Evolutionary conservation across 2,888 invertebrate species (phyloP), one percentile per base, ranked within the genome.

Genomic region (Caenorhabditis sp.): DNA sequence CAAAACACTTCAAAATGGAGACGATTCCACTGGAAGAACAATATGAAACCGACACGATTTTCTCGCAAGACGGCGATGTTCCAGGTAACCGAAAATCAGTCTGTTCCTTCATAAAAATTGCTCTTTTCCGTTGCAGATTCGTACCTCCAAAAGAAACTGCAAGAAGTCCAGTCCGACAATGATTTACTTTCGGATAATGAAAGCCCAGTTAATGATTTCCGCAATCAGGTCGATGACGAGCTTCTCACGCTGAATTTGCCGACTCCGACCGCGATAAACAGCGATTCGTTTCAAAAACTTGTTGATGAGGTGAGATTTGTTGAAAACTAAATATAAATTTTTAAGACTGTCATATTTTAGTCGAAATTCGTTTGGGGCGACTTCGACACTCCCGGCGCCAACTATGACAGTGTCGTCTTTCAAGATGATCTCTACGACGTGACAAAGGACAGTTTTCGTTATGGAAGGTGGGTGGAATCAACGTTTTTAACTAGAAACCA

Each of bases 391-490:
- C n/a, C 7, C 27, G 26, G 11, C n/a, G 17, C 4, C 5, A 22
- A 32, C 20, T 13, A 62, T 27, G 46, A 65, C 26, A 17, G 39
- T 11, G 26, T 55, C 1, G 55, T 48, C 4, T 56, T 63, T 20
- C 37, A 45, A 52, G 52, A 65, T 11, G 59, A 59, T n/a, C 35
- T 20, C 1, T 75, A 75, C 30, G 68, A 75, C 39, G 27, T 75
- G 5, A 11, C 41, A 8, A 39, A 68, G 15, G 75, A 75, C 17
- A 75, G 56, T 24, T 75, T 75, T 30, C 62, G 75, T 9, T 75
- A 75, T n/a, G 75, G 75, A 68, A 27, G 75, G 75, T 68, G 4
- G n/a, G n/a, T 22, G n/a, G n/a, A n/a, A n/a, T n/a, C n/a, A n/a
- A n/a, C n/a, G n/a, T n/a, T n/a, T n/a, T n/a, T n/a, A n/a, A n/a